Evolutionary conservation across 1,140 invertebrate species (phyloP).

Genomic region (Augochlora pura): DNA sequence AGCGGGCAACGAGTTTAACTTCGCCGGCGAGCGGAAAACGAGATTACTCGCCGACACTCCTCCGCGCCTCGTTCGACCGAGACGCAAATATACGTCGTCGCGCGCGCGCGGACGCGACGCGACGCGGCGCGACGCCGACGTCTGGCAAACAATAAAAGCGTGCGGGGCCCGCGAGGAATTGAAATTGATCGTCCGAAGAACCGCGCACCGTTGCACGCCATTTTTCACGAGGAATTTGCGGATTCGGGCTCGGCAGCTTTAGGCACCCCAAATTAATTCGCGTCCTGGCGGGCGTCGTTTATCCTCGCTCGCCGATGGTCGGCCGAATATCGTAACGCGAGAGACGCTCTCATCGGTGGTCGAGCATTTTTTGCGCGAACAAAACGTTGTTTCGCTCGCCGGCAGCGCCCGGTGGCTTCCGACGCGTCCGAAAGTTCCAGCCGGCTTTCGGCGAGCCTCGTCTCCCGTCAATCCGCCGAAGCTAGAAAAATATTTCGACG

Average conservation of each 20-base stretch:
- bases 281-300: too few species aligned
- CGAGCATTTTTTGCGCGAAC: too few species aligned
- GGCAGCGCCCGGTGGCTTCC: not conserved
- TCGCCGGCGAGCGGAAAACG: conserved; percentile 46
- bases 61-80: conserved; percentile 3
- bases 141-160: conserved; percentile 35
- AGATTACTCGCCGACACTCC: conserved; percentile 53
- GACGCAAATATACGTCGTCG: conserved; percentile 24
- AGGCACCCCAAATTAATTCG: too few species aligned
- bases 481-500: conserved; percentile 20
- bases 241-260: too few species aligned
- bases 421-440: not conserved
- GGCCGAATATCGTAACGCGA: too few species aligned
- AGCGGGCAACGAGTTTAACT: conserved; percentile 49
- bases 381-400: too few species aligned
- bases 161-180: conserved; percentile 17
- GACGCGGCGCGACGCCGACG: not conserved
- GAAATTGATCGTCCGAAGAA: conserved; percentile 23
- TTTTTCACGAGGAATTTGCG: not conserved
- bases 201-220: not conserved
- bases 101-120: not conserved
- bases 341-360: too few species aligned
- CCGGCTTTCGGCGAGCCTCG: not conserved
- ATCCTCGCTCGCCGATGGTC: too few species aligned
- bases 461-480: not conserved